Conservation (phyloP, 2,113 vertebrate genomes). For the Callaeas wilsoni region DNA sequence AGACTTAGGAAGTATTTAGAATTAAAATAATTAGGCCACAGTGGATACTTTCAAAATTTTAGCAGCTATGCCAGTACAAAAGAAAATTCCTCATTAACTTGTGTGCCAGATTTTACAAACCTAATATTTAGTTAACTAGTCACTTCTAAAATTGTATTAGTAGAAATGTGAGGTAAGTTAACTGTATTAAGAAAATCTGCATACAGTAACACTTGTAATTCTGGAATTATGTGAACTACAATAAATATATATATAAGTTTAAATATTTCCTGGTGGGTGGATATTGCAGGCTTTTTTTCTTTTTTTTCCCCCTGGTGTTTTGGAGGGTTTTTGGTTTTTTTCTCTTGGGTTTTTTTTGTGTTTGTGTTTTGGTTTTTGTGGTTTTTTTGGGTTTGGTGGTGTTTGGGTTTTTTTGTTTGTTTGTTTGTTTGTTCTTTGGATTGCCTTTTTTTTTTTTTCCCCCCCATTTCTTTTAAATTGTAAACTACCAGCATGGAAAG, state of each 20-base stretch:
- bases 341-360: no score
- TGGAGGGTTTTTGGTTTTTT: no score
- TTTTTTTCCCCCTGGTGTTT: background rate
- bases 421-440: no score
- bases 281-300: background rate
- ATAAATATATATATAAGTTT: background rate
- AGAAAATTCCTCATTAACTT: conserved; percentile 53
- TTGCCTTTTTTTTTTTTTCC: fast-evolving
- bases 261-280: background rate
- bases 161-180: background rate
- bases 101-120: background rate
- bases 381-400: no score
- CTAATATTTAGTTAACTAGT: conserved; percentile 9
- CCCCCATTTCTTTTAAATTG: background rate
- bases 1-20: conserved; percentile 59
- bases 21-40: conserved; percentile 63
- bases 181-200: background rate
- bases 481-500: background rate
- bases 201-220: background rate
- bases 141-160: conserved; percentile 5
- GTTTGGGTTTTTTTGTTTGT: no score
- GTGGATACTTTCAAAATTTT: conserved; percentile 51
- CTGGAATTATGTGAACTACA: background rate
- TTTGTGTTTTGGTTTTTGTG: no score
- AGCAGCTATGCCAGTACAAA: conserved; percentile 16